Base-by-base conservation (phyloP, 2,888 invertebrate species). In the Gandaritis pyraliata region DNA sequence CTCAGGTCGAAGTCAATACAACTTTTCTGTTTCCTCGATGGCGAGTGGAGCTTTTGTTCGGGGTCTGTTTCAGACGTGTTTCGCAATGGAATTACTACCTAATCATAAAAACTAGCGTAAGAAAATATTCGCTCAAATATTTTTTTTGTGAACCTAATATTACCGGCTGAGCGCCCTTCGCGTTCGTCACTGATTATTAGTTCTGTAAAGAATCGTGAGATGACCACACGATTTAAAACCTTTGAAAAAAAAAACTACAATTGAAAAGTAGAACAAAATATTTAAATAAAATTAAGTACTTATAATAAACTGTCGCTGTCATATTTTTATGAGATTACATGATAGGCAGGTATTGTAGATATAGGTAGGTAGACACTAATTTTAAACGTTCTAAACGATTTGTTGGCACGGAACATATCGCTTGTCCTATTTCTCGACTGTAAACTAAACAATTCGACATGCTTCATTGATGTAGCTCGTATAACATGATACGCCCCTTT, bases 321-420 rank as follows among this genome's bases (percentile, higher is more conserved):
- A n/a, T n/a, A n/a, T n/a, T n/a, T n/a, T n/a, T n/a, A n/a, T n/a
- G n/a, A n/a, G n/a, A 29, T 29, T 2, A 29, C 29, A 29, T 29
- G 29, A 29, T 29, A 29, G 4, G 29, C 2, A 4, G 6, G n/a
- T n/a, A n/a, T n/a, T n/a, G n/a, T n/a, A n/a, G n/a, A n/a, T n/a
- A 23, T 8, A 33, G 10, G 8, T 33, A 33, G 33, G 8, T 29
- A 23, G 23, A 5, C 23, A 57, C 51, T 50, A 49, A 43, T 53
- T 66, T 72, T 72, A 77, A 71, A 72, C 63, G 72, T 74, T 65
- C 61, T 65, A 67, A 76, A 77, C 71, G 77, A 72, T 69, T 54
- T 49, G 66, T 66, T 72, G 75, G 72, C 77, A 78, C 76, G 76
- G 54, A 72, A 75, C 57, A 53, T 41, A 70, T 53, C 58, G 65